These are phyloP conservation scores for Laspeyria flexula DNA, from an alignment of 2,888 invertebrate genomes.

Conservation along the genomic window DNA sequence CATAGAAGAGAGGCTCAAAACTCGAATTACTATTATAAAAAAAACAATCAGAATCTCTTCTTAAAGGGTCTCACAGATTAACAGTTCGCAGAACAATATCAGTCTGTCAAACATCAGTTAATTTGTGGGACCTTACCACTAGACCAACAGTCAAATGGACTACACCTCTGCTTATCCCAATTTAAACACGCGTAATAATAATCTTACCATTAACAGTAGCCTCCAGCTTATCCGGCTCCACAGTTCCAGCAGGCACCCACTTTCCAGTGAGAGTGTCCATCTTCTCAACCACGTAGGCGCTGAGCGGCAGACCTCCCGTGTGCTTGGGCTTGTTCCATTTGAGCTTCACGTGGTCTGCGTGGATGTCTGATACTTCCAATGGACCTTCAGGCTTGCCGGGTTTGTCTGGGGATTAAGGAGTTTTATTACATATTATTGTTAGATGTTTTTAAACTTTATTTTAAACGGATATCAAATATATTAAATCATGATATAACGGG, in stretches of 20 bases:
- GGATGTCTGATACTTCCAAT: conserved; percentile 95
- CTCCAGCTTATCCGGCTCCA: conserved; percentile 93
- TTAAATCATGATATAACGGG: no score
- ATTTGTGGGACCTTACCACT: no score
- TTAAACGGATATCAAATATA: no score
- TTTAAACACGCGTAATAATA: not conserved
- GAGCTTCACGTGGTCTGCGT: conserved; percentile 96
- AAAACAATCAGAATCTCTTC: no score
- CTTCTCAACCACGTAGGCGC: conserved; percentile 97
- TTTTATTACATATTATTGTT: not conserved
- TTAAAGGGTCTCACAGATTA: no score
- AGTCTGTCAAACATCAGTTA: no score
- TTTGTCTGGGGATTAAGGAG: conserved; percentile 85
- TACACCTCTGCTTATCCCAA: no score
- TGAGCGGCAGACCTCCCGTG: conserved; percentile 97
- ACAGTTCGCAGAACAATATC: no score
- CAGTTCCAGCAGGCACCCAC: conserved; percentile 95
- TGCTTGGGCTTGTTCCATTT: conserved; percentile 98
- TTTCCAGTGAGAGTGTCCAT: conserved; percentile 95
- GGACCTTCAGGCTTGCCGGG: conserved; percentile 97
- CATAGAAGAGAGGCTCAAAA: no score
- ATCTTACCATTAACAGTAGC: conserved; percentile 89
- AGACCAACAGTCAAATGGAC: no score
- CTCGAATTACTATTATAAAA: no score
- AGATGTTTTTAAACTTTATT: no score